Conservation (phyloP, 2,113 vertebrate genomes). For the Eidolon helvum region DNA sequence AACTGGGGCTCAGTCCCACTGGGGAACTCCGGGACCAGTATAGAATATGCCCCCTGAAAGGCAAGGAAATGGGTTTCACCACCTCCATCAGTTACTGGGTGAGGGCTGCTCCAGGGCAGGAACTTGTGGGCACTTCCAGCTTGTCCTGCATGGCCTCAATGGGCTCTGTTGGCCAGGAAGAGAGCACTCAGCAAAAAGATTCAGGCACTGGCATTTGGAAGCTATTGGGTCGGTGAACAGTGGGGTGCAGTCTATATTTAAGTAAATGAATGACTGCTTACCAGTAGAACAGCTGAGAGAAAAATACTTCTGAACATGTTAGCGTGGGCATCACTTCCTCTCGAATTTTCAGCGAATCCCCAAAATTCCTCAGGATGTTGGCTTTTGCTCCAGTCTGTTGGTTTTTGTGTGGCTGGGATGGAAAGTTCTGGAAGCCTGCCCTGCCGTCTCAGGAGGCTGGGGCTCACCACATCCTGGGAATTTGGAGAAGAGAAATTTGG, state of each 20-base stretch:
- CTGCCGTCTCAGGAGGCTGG: constrained; percentile 24
- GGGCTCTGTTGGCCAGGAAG: not conserved
- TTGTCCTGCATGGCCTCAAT: not conserved
- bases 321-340: not conserved
- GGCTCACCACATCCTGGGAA: constrained; percentile 47
- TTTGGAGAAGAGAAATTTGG: constrained; percentile 11
- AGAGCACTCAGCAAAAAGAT: not conserved
- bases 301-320: not conserved
- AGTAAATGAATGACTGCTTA: not conserved
- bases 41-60: not conserved
- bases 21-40: not conserved
- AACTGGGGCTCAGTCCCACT: not conserved
- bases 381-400: constrained; percentile 21
- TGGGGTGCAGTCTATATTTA: not conserved
- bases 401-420: not conserved
- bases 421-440: constrained; percentile 54
- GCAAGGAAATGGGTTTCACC: not conserved
- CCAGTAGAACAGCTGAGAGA: not conserved
- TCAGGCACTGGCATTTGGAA: not conserved
- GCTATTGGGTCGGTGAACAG: not conserved
- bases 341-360: not conserved
- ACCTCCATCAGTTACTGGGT: not conserved
- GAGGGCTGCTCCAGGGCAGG: not conserved
- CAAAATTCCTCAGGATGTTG: not conserved
- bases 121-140: not conserved